Conservation (phyloP, 2,888 invertebrate species). For the Phengaris arion region DNA sequence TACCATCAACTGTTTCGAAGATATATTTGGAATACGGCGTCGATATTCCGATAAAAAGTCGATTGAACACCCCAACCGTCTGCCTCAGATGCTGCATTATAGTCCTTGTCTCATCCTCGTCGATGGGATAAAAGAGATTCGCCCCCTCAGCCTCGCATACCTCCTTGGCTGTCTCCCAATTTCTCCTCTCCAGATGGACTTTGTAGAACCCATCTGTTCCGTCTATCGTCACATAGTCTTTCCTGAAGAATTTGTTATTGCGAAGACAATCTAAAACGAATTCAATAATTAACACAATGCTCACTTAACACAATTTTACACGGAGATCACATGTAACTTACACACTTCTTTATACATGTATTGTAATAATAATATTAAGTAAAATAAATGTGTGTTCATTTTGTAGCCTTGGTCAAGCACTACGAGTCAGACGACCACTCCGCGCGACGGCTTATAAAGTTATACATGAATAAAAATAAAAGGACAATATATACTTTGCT, state of each 20-base stretch:
- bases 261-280: conserved; percentile 6
- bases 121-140: neutral
- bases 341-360: neutral
- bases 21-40: conserved; percentile 21
- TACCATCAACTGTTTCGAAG: conserved; percentile 16
- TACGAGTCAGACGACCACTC: neutral
- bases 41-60: conserved; percentile 6
- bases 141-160: conserved; percentile 14
- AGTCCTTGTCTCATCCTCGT: neutral
- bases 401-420: neutral
- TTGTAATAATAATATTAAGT: neutral
- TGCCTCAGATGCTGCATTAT: neutral
- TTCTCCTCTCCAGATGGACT: neutral
- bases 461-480: conserved; percentile 1
- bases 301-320: neutral
- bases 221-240: conserved; percentile 13
- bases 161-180: neutral
- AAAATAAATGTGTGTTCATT: neutral
- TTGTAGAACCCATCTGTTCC: conserved; percentile 8
- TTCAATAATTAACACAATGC: neutral
- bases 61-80: neutral
- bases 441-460: neutral
- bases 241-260: conserved; percentile 21
- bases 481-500: neutral
- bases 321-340: neutral